phyloP scores from a whole-genome alignment of 2,797 vertebrate species.

The Tenualosa ilisha region DNA sequence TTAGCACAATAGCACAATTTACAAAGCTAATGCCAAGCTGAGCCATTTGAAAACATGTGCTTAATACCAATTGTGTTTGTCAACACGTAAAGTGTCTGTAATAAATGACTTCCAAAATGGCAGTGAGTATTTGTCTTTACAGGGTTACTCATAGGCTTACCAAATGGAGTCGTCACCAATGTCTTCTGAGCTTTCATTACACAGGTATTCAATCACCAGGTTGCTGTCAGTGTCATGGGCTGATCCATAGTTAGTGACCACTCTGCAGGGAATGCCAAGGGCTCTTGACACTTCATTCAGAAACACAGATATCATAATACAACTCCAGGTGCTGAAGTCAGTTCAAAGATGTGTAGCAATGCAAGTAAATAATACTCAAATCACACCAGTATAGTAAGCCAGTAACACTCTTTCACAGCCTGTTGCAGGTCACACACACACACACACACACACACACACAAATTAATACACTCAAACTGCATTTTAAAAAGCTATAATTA shows the following conservation, averaged over 20 bases:
- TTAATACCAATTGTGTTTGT: background rate
- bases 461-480: background rate
- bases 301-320: background rate
- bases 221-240: slow-evolving; percentile 85
- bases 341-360: too few species aligned
- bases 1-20: background rate
- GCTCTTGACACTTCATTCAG: slow-evolving; percentile 79
- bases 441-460: background rate
- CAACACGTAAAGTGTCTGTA: background rate
- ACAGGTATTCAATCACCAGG: slow-evolving; percentile 84
- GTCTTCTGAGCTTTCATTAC: slow-evolving; percentile 74
- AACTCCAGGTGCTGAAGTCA: too few species aligned
- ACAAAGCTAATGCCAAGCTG: background rate
- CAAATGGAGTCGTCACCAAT: slow-evolving; percentile 81
- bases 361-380: too few species aligned
- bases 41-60: background rate
- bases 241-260: slow-evolving; percentile 85
- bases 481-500: background rate
- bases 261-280: slow-evolving; percentile 83
- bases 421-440: too few species aligned
- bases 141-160: slow-evolving; percentile 62
- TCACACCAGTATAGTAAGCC: too few species aligned
- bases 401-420: too few species aligned
- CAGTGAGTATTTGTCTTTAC: background rate
- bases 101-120: background rate